phyloP scores from a whole-genome alignment of 2,888 invertebrate genomes.

The Deilephila porcellus region DNA sequence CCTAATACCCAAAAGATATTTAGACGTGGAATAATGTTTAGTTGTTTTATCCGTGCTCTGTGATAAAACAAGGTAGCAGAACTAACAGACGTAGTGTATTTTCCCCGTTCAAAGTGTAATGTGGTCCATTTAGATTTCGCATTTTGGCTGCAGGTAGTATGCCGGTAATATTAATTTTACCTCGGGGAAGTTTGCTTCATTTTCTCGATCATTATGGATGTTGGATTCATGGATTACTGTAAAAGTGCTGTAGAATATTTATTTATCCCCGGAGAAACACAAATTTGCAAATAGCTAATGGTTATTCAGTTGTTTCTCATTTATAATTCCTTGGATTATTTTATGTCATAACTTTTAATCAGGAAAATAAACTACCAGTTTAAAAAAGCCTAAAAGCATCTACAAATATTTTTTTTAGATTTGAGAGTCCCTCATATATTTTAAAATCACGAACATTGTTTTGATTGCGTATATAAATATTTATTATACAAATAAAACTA shows the following conservation, averaged over 20 bases:
- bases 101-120: not conserved
- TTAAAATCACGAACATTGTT: too few relatives aligned
- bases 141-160: not conserved
- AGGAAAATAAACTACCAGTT: too few relatives aligned
- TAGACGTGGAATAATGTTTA: conserved; percentile 1
- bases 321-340: too few relatives aligned
- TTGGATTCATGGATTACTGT: not conserved
- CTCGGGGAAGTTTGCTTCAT: conserved; percentile 1
- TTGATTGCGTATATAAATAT: too few relatives aligned
- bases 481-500: not conserved
- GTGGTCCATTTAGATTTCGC: not conserved
- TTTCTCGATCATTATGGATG: not conserved
- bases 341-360: too few relatives aligned
- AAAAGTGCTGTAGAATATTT: not conserved
- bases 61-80: not conserved
- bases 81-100: not conserved
- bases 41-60: not conserved
- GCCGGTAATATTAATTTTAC: not conserved
- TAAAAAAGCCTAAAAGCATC: too few relatives aligned
- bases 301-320: too few relatives aligned
- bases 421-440: too few relatives aligned
- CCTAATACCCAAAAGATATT: not conserved
- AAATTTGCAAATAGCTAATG: not conserved
- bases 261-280: not conserved
- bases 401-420: too few relatives aligned